These are phyloP conservation scores for Drusus annulatus DNA, from an alignment of 1,140 invertebrate genomes.

Conservation along the genomic window DNA sequence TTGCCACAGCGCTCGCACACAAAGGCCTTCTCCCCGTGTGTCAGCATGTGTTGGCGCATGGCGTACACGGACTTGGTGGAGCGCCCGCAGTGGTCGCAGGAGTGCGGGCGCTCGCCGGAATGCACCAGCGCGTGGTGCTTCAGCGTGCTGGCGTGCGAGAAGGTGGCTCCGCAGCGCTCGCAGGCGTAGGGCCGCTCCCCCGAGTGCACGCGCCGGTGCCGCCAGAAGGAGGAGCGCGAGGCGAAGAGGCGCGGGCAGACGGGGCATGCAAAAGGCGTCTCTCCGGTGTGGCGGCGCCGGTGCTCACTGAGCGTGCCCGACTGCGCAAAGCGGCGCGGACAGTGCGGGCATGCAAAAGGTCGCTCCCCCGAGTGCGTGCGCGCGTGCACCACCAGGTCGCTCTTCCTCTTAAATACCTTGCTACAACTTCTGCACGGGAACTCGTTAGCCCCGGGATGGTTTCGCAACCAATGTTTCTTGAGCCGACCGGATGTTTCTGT, in stretches of 20 bases:
- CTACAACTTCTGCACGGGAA: conserved; percentile 74
- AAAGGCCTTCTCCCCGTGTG: not conserved
- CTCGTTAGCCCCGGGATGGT: conserved; percentile 54
- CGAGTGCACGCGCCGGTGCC: conserved; percentile 65
- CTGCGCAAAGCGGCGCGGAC: conserved; percentile 69
- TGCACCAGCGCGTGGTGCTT: conserved; percentile 67
- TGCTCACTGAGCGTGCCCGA: conserved; percentile 66
- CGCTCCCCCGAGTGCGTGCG: conserved; percentile 77
- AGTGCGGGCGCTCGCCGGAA: too few relatives aligned
- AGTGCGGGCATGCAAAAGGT: conserved; percentile 73
- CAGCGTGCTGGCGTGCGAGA: conserved; percentile 67
- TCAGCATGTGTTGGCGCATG: conserved; percentile 13
- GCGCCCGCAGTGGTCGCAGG: too few relatives aligned
- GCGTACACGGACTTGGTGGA: conserved; percentile 58
- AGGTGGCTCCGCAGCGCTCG: conserved; percentile 76
- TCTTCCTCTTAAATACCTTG: conserved; percentile 69
- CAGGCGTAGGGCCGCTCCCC: conserved; percentile 65
- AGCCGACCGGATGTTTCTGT: conserved; percentile 57
- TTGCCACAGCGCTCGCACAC: conserved; percentile 62
- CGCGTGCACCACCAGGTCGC: conserved; percentile 67
- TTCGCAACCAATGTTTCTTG: not conserved
- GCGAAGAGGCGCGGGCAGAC: conserved; percentile 73
- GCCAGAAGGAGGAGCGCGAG: conserved; percentile 61
- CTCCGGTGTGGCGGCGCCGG: conserved; percentile 66
- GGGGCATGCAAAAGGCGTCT: conserved; percentile 70